Evolutionary conservation across 2,797 vertebrate genomes (phyloP).

Genomic region (Rhynchonycteris naso): DNA sequence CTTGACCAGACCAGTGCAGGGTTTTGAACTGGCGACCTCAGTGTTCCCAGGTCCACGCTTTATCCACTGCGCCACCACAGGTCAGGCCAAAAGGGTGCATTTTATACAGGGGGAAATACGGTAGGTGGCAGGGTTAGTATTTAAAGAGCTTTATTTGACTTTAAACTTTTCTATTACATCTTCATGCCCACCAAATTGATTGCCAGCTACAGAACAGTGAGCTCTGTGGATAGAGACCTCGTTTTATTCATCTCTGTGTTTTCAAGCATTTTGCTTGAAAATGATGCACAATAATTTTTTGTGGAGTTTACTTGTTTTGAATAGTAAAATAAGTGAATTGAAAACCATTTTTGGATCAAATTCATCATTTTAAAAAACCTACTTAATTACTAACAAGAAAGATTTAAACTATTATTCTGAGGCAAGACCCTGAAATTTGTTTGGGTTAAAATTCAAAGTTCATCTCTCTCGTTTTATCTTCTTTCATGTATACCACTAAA

Average conservation of each 20-base stretch:
- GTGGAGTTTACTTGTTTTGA: neutral
- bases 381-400: conserved; percentile 39
- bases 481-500: neutral
- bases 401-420: conserved; percentile 18
- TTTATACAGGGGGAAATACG: no score
- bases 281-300: neutral
- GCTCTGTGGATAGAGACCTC: neutral
- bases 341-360: neutral
- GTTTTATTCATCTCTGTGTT: neutral
- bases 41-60: no score
- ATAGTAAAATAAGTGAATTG: neutral
- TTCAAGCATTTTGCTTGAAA: neutral
- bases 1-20: no score
- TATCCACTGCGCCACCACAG: no score
- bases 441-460: conserved; percentile 17
- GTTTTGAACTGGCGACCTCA: no score
- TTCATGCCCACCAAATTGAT: neutral
- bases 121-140: neutral
- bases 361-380: conserved; percentile 9
- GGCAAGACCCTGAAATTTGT: neutral
- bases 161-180: neutral
- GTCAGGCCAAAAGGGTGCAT: no score
- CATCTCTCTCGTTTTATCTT: neutral
- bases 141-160: neutral
- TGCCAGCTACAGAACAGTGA: neutral